Conservation (phyloP, 2,888 invertebrate species). For the Platycheirus rosarum region DNA sequence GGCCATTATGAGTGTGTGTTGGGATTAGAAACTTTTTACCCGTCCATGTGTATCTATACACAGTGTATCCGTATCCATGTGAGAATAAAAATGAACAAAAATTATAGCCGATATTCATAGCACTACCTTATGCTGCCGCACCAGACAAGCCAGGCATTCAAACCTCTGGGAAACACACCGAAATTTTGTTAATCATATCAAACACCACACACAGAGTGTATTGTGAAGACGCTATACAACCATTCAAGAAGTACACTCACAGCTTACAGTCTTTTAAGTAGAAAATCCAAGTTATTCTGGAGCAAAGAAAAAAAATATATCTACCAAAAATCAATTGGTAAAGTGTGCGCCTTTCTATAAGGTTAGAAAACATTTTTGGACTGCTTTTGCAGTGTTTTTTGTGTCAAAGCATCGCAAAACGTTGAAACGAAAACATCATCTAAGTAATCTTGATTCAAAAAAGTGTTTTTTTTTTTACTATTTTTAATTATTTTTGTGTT, state of each 20-base stretch:
- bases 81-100: slow-evolving; percentile 64
- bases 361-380: slow-evolving; percentile 74
- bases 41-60: slow-evolving; percentile 60
- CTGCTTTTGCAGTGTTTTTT: slow-evolving; percentile 76
- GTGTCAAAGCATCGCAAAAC: slow-evolving; percentile 83
- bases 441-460: slow-evolving; percentile 23
- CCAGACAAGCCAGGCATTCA: slow-evolving; percentile 35
- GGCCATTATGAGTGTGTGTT: slow-evolving; percentile 46
- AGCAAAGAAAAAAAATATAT: slow-evolving; percentile 31
- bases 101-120: slow-evolving; percentile 66
- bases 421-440: slow-evolving; percentile 83
- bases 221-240: slow-evolving; percentile 64
- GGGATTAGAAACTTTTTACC: slow-evolving; percentile 34
- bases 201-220: slow-evolving; percentile 67
- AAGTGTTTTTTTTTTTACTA: slow-evolving; percentile 17
- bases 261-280: slow-evolving; percentile 62
- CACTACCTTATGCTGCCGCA: slow-evolving; percentile 40
- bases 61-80: slow-evolving; percentile 72
- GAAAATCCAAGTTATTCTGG: slow-evolving; percentile 39
- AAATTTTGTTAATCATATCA: slow-evolving; percentile 61
- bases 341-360: slow-evolving; percentile 45
- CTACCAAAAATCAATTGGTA: slow-evolving; percentile 21
- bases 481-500: neutral
- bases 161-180: slow-evolving; percentile 52
- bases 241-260: slow-evolving; percentile 65